Evolutionary conservation across 2,888 invertebrate species (phyloP), one percentile per base, ranked within the genome.

Genomic region (Dryadula phaetusa): DNA sequence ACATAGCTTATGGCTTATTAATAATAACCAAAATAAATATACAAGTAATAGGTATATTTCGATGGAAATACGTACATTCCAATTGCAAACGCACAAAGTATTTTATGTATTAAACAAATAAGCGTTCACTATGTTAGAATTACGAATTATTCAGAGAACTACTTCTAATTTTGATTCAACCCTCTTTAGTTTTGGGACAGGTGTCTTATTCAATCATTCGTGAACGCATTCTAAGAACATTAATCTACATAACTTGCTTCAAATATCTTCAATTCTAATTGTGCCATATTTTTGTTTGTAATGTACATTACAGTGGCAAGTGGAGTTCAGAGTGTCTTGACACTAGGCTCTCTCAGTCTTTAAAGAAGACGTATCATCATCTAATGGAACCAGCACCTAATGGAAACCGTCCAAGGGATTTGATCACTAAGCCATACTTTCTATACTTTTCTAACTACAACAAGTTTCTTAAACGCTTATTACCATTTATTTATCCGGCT

Each of bases 151-250:
- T 40, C n/a, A 16, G n/a, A 25, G 56, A 56, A 40, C 8, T 25
- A 60, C 44, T 56, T 37, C 20, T 40, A 37, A 28, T 60, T 60
- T 32, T 46, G 60, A 60, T 28, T 46, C 60, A n/a, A 60, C 44
- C 44, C 60, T 60, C 60, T 60, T 60, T 60, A 60, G 44, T 28
- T 44, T 44, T 18, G 6, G 44, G 60, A 60, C 60, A 60, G 60
- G 60, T 60, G 60, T 60, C 60, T 46, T 60, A 44, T 42, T 44
- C 28, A 60, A 60, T 60, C 56, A 56, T 56, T 56, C 22, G 32
- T 32, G 42, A 60, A 60, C 28, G 18, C 60, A 46, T 60, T 60
- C 60, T 44, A 16, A 25, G 16, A 25, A 46, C 28, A 28, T 28
- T 60, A 42, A 44, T 40, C 8, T 56, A 56, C 56, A 56, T 56